These are phyloP conservation scores for Rhinolophus sinicus DNA, from an alignment of 2,113 vertebrate species.

Conservation along the genomic window DNA sequence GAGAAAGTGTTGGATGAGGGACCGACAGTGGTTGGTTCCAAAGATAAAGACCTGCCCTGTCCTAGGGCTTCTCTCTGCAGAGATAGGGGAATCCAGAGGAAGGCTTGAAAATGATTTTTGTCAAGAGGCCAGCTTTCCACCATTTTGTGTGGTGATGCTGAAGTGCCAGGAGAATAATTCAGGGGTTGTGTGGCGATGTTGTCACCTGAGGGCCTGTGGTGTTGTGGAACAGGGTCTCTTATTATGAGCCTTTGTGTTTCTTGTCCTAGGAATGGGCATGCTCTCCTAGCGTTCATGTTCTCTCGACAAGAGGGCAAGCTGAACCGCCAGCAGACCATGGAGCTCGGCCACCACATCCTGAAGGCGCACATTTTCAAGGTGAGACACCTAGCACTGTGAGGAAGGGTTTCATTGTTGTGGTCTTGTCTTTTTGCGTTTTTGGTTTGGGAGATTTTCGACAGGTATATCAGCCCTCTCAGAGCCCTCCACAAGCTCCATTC, in stretches of 20 bases:
- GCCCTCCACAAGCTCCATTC: not conserved
- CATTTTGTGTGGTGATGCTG: fast-evolving
- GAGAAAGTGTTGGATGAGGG: not conserved
- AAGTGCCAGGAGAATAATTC: not conserved
- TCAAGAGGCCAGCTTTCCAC: not conserved
- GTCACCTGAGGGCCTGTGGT: not conserved
- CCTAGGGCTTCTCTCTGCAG: not conserved
- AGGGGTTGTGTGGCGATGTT: fast-evolving
- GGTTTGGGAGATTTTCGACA: not conserved
- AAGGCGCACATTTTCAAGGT: constrained; percentile 99
- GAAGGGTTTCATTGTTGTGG: not conserved
- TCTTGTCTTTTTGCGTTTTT: not conserved
- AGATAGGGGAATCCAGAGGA: not conserved
- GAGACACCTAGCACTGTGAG: not conserved
- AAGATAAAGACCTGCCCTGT: not conserved
- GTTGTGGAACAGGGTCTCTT: not conserved
- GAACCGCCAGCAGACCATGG: constrained; percentile 98
- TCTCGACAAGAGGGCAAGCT: constrained; percentile 97
- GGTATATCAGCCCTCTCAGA: not conserved
- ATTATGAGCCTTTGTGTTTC: constrained; percentile 37
- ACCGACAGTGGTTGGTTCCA: not conserved
- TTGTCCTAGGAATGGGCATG: constrained; percentile 92
- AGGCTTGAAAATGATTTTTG: not conserved
- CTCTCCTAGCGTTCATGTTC: constrained; percentile 98
- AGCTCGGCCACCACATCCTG: constrained; percentile 98